These are phyloP conservation scores for Perca flavescens DNA, from an alignment of 2,113 vertebrate species.

Conservation along the genomic window DNA sequence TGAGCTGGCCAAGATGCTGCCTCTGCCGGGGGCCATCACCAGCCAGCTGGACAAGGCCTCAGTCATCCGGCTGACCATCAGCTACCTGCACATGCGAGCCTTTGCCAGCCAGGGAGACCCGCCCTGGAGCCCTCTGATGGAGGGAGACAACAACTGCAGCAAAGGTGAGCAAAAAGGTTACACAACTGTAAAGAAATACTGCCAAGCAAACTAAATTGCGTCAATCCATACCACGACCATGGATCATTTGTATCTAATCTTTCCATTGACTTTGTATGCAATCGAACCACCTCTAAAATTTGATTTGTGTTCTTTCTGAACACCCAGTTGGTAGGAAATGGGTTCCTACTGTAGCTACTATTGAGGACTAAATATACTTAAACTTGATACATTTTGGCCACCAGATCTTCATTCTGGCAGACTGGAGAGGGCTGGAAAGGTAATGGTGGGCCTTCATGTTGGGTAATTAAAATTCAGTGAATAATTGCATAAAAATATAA, in stretches of 20 bases:
- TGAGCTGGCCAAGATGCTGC: conserved; percentile 92
- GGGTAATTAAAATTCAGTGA: conserved; percentile 4
- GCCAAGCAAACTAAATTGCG: background rate
- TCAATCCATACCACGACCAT: background rate
- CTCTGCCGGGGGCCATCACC: conserved; percentile 91
- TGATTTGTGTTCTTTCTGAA: conserved; percentile 1
- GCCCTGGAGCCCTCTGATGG: conserved; percentile 87
- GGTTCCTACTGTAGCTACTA: background rate
- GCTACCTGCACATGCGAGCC: conserved; percentile 92
- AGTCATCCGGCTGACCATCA: conserved; percentile 93
- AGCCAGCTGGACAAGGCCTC: conserved; percentile 95
- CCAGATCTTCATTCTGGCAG: background rate
- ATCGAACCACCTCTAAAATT: background rate
- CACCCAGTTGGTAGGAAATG: background rate
- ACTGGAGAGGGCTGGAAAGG: background rate
- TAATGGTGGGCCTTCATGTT: background rate
- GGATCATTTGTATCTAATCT: background rate
- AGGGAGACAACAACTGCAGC: conserved; percentile 84
- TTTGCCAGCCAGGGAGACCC: conserved; percentile 91
- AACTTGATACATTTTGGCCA: background rate
- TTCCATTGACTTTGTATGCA: conserved; percentile 3
- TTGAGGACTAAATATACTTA: background rate
- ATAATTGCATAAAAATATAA: conserved; percentile 11
- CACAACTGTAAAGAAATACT: background rate
- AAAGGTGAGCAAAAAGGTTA: conserved; percentile 77